A percentile compares a stretch with the other conserved stretches of the same genome.
These are phyloP conservation scores for Ectemnius lituratus DNA, from an alignment of 2,888 invertebrate genomes.

Conservation along the genomic window DNA sequence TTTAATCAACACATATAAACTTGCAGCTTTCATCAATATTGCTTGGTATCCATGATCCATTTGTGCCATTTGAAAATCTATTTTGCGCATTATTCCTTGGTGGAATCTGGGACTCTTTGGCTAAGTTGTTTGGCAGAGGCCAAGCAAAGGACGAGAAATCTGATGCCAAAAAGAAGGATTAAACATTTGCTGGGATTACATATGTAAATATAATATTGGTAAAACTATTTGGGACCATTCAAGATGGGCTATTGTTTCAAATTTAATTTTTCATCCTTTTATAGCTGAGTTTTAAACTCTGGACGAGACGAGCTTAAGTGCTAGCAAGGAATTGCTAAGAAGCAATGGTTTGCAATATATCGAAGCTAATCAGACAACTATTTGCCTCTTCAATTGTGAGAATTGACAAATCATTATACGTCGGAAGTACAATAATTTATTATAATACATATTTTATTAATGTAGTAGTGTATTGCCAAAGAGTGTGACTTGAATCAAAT, in stretches of 20 bases:
- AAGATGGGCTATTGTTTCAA: too few species aligned
- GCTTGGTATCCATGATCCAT: conserved; percentile 98
- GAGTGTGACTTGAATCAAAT: conserved; percentile 29
- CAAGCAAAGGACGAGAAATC: conserved; percentile 90
- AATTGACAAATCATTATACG: conserved; percentile 53
- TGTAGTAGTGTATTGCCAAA: conserved; percentile 26
- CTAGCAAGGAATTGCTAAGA: conserved; percentile 25
- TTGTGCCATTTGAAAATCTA: conserved; percentile 98
- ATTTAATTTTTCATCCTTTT: not conserved
- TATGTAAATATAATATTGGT: not conserved
- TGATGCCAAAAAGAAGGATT: conserved; percentile 91
- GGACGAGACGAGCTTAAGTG: conserved; percentile 9
- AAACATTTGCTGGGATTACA: conserved; percentile 66
- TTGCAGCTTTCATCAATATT: conserved; percentile 91
- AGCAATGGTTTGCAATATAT: conserved; percentile 26
- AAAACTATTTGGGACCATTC: not conserved
- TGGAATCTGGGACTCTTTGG: conserved; percentile 98
- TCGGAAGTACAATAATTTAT: conserved; percentile 62
- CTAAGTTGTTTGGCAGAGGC: conserved; percentile 90
- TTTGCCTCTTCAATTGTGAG: conserved; percentile 41
- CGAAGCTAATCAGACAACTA: conserved; percentile 49
- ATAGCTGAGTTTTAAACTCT: conserved; percentile 7
- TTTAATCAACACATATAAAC: not conserved
- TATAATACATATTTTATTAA: conserved; percentile 48
- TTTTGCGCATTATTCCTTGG: conserved; percentile 98